Percentiles rank a stretch among this genome's conserved stretches.
phyloP scores from a whole-genome alignment of 1,140 invertebrate genomes.

The Camponotus vicinus region DNA sequence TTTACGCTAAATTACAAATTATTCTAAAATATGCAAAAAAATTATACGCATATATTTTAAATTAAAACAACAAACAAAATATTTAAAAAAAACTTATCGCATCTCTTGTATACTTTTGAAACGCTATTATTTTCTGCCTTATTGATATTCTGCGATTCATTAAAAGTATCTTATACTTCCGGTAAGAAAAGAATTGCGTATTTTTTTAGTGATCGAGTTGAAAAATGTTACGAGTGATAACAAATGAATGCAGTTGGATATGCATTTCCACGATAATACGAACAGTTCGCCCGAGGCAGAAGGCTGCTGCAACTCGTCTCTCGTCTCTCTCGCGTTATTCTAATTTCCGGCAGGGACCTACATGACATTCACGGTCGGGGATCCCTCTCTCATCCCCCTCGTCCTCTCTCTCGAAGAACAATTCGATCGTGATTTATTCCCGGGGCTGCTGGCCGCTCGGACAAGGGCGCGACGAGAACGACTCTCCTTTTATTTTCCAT shows the following conservation, averaged over 20 bases:
- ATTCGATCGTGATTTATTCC: constrained; percentile 66
- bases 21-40: no score
- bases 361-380: constrained; percentile 35
- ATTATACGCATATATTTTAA: background rate
- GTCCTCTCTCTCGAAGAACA: constrained; percentile 31
- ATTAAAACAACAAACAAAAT: background rate
- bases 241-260: constrained; percentile 19
- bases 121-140: background rate
- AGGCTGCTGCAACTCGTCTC: constrained; percentile 9
- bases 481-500: constrained; percentile 51
- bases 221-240: constrained; percentile 23
- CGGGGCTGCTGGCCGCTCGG: constrained; percentile 26
- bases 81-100: background rate
- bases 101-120: background rate
- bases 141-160: background rate
- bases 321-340: constrained; percentile 33
- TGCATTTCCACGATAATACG: constrained; percentile 7
- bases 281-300: constrained; percentile 22
- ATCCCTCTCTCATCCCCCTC: constrained; percentile 6
- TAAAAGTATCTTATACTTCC: background rate
- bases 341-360: constrained; percentile 64
- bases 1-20: background rate
- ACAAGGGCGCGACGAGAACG: constrained; percentile 38
- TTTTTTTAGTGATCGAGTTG: background rate
- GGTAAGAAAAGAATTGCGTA: background rate